Conservation (phyloP, 1,140 invertebrate genomes). For the Delia radicum region DNA sequence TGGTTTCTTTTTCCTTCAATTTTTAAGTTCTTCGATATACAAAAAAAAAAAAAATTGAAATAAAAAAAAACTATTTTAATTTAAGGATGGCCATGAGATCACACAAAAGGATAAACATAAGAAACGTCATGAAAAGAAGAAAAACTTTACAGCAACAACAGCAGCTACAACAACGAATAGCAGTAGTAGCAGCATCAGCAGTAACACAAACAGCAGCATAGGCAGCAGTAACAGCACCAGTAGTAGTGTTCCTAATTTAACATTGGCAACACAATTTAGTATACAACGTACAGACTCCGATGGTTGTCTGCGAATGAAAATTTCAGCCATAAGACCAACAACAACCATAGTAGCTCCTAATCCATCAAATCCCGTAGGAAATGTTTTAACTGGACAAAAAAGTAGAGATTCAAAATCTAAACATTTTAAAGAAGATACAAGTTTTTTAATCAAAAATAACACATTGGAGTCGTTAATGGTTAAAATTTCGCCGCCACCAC, state of each 20-base stretch:
- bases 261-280: constrained; percentile 49
- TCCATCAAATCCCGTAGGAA: neutral
- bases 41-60: too few relatives aligned
- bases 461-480: neutral
- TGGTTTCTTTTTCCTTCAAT: neutral
- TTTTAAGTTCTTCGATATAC: too few relatives aligned
- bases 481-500: constrained; percentile 5
- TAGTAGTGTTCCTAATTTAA: neutral
- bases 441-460: neutral
- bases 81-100: neutral
- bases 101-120: constrained; percentile 20
- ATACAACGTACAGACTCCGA: constrained; percentile 51
- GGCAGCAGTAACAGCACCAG: neutral
- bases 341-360: neutral
- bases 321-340: constrained; percentile 46
- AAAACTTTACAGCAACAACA: neutral
- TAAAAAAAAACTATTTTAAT: neutral
- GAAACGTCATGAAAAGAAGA: constrained; percentile 17
- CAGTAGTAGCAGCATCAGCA: neutral
- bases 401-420: neutral
- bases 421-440: neutral
- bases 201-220: neutral
- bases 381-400: neutral
- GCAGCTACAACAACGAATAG: constrained; percentile 19
- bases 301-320: constrained; percentile 51